Evolutionary conservation across 2,888 invertebrate genomes (phyloP), one percentile per base, ranked within the genome.

Genomic region (Rhamphomyia laevipes): DNA sequence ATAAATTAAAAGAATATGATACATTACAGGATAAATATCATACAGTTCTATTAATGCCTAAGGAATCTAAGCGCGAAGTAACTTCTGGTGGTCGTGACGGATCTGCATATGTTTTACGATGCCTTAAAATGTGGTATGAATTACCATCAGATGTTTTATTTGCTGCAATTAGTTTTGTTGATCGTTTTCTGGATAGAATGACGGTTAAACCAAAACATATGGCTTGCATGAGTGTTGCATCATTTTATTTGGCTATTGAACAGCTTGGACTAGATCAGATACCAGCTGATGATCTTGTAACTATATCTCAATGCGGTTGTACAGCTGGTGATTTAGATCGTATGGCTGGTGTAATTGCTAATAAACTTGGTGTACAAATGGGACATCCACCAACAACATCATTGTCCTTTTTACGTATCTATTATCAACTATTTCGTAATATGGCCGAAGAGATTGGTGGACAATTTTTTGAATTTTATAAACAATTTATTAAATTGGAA

Each of bases 101-200:
- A 56, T 85, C 87, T 16, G 86, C 86, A 2, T 84, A 86, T 68
- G 83, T 86, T 58, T 73, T 89, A 59, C 78, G 87, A 56, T 87
- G 86, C 65, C 76, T 88, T 56, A 87, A 87, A 70, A 82, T 86
- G 61, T 88, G 88, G 86, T 88, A 82, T 71, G 87, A 88, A 64
- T 71, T 87, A 61, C 85, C 88, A 12, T 80, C 84, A 13, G 83
- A 84, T 59, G 83, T 86, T 11, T 79, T 87, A 59, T 82, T 88
- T 67, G 77, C 81, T 55, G 85, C 87, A 54, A 80, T 86, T 68
- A 84, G 83, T 67, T 71, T 86, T 61, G 82, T 89, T 64, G 89
- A 87, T 70, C 77, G 86, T 56, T 89, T 89, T 70, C 73, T 89
- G 51, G 84, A 85, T 35, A 85, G 84, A 67, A 86, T 88, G 85